Evolutionary conservation across 2,888 invertebrate genomes (phyloP), one percentile per base, ranked within the genome.

Genomic region (Metacarcinus magister): DNA sequence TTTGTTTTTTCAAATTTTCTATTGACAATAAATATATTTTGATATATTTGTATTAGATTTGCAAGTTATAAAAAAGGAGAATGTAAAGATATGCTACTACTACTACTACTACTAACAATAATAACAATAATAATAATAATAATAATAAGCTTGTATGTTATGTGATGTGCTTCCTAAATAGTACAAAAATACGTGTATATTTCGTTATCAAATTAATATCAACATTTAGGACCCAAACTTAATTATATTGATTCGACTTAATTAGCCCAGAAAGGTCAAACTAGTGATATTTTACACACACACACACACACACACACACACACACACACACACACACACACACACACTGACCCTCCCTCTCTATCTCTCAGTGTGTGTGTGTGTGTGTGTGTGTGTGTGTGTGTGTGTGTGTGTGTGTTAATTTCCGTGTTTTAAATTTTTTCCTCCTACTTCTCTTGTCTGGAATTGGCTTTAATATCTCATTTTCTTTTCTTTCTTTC

Each of bases 221-320:
- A 28, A 82, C 28, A 82, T 75, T 28, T 4, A 75, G n/a, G 75
- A 28, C n/a, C 75, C 10, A 75, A 75, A 75, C 75, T 28, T 75
- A 75, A 75, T 75, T 75, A 75, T 75, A 75, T 28, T 75, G 28
- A 75, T 32, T 82, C 82, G 82, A 82, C 19, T n/a, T 82, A 82
- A 82, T 82, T 82, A 82, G 28, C 82, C 82, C 82, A 7, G 28
- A n/a, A 54, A 28, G 8, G 13, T 28, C 8, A 82, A 28, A 82
- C 19, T 28, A 28, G 28, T n/a, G 82, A 82, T 32, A 82, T 82
- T 28, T 28, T 19, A 19, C 19, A 19, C 54, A 3, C 54, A 54
- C 54, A 54, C 54, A 54, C 54, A 3, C 3, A 54, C 60, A 23
- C 60, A 67, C 60, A 67, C 60, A 67, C 60, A 67, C 60, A 67